Conservation (phyloP, 2,113 vertebrate species). For the Dolichotis patagonum region DNA sequence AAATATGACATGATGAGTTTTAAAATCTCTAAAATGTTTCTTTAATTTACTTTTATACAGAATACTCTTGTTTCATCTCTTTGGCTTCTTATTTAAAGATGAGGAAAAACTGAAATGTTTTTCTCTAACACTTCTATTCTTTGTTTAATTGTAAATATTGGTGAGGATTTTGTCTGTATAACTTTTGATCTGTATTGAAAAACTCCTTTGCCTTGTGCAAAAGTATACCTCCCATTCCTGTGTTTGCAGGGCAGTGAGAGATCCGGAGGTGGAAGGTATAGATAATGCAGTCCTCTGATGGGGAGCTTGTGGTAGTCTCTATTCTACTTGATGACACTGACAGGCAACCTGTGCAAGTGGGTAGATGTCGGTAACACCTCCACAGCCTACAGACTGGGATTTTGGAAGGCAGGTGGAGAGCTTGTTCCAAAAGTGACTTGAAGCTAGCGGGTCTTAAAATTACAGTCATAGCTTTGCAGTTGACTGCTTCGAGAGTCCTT, state of each 20-base stretch:
- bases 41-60: background rate
- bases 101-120: background rate
- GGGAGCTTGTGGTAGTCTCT: background rate
- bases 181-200: background rate
- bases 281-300: background rate
- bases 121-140: background rate
- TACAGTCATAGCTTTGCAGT: background rate
- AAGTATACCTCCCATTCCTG: background rate
- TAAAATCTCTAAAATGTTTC: background rate
- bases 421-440: background rate
- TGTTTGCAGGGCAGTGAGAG: background rate
- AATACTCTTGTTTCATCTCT: background rate
- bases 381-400: background rate
- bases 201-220: background rate
- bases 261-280: background rate
- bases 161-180: background rate
- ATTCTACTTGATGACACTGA: too few relatives aligned
- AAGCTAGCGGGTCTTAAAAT: background rate
- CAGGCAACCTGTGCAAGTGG: too few relatives aligned
- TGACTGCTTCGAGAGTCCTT: background rate
- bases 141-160: background rate
- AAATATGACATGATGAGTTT: background rate
- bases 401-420: background rate
- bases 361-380: background rate
- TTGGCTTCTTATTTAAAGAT: background rate